phyloP scores from a whole-genome alignment of 2,797 vertebrate genomes.

The Neosalanx taihuensis region DNA sequence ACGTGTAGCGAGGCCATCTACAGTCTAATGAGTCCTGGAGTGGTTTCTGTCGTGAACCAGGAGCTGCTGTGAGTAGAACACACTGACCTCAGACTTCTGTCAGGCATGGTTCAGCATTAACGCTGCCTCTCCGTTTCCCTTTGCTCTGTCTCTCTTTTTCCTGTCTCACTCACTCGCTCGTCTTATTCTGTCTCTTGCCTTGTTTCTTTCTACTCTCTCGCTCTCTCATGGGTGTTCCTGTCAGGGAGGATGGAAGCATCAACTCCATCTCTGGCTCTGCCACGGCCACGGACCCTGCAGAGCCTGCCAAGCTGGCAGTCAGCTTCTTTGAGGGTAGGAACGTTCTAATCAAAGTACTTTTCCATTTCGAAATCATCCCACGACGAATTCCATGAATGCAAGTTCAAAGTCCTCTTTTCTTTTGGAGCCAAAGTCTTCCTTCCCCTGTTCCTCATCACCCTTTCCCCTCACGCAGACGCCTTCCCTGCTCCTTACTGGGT shows the following conservation, averaged over 20 bases:
- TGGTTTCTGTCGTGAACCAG: slow-evolving; percentile 76
- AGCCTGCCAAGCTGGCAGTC: slow-evolving; percentile 79
- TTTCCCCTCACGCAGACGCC: neutral
- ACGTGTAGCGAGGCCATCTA: slow-evolving; percentile 80
- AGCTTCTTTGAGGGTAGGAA: slow-evolving; percentile 73
- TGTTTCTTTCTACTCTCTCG: too few relatives aligned
- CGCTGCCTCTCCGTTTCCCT: too few relatives aligned
- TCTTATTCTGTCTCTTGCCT: neutral
- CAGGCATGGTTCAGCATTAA: too few relatives aligned
- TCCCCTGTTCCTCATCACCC: too few relatives aligned
- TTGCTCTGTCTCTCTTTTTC: neutral
- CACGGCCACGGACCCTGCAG: slow-evolving; percentile 60
- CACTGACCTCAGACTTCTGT: neutral
- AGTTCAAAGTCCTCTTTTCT: too few relatives aligned
- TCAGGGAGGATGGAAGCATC: slow-evolving; percentile 48
- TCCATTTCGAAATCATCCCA: neutral
- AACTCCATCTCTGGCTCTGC: slow-evolving; percentile 67
- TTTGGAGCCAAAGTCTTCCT: too few relatives aligned
- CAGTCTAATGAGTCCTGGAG: slow-evolving; percentile 66
- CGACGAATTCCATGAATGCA: too few relatives aligned
- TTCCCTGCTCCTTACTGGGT: slow-evolving; percentile 79
- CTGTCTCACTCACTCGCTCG: too few relatives aligned
- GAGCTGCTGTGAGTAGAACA: slow-evolving; percentile 76
- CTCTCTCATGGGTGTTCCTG: neutral
- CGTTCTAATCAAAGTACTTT: neutral